phyloP scores from a whole-genome alignment of 2,797 vertebrate genomes.

The Parotocinclus haroldoi region DNA sequence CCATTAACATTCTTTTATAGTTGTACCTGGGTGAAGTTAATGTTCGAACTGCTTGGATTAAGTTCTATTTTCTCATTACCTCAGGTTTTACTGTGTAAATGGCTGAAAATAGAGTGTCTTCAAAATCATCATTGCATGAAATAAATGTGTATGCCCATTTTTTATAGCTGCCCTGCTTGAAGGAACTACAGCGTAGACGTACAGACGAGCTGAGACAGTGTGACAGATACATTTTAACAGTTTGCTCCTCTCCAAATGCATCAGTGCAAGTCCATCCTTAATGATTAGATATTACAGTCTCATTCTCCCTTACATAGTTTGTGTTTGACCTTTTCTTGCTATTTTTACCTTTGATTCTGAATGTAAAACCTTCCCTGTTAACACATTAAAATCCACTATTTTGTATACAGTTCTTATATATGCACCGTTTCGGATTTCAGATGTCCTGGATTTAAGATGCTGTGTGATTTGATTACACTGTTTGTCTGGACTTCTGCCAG shows the following conservation, averaged over 20 bases:
- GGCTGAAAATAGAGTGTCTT: conserved; percentile 54
- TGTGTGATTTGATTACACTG: too few relatives aligned
- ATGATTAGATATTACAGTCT: conserved; percentile 1
- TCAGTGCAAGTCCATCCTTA: conserved; percentile 7
- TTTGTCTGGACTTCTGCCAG: too few relatives aligned
- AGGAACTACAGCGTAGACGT: conserved; percentile 1
- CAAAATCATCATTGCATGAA: conserved; percentile 54
- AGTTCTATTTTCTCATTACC: not conserved
- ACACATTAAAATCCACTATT: too few relatives aligned
- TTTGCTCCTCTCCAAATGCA: conserved; percentile 42
- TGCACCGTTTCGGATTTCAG: too few relatives aligned
- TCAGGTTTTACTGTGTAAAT: conserved; percentile 52
- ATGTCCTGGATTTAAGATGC: too few relatives aligned
- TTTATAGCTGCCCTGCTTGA: conserved; percentile 45
- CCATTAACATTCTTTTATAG: not conserved
- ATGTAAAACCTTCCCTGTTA: too few relatives aligned
- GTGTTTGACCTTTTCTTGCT: too few relatives aligned
- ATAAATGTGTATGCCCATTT: conserved; percentile 55
- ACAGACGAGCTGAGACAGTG: conserved; percentile 25
- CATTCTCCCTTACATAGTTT: too few relatives aligned
- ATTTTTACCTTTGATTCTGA: too few relatives aligned
- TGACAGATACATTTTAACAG: conserved; percentile 55
- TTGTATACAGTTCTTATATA: too few relatives aligned
- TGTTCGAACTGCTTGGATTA: not conserved
- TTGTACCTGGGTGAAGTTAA: too few relatives aligned